Percentiles rank a stretch among this genome's conserved stretches.
These are phyloP conservation scores for Pseudochromis fuscus DNA, from an alignment of 2,797 vertebrate genomes.

Conservation along the genomic window DNA sequence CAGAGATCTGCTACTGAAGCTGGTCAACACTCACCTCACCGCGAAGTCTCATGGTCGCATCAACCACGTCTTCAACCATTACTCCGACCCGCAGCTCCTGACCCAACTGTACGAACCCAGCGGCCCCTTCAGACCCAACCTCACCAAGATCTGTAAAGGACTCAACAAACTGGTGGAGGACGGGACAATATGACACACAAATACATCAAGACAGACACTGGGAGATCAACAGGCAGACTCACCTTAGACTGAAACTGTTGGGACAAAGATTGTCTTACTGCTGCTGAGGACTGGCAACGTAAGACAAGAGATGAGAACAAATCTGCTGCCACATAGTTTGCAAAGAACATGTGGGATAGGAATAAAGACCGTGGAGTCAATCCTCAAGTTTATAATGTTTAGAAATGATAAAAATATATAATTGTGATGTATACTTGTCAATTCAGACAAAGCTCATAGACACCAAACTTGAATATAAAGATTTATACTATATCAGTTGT, in stretches of 20 bases:
- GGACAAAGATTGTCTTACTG: slow-evolving; percentile 38
- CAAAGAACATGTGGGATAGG: slow-evolving; percentile 44
- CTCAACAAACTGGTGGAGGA: slow-evolving; percentile 91
- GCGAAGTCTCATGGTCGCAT: slow-evolving; percentile 92
- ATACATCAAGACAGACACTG: slow-evolving; percentile 55
- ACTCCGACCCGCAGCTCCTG: slow-evolving; percentile 87
- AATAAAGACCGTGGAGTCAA: slow-evolving; percentile 30
- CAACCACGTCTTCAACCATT: slow-evolving; percentile 93
- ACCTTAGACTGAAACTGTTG: slow-evolving; percentile 44
- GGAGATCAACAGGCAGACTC: slow-evolving; percentile 56
- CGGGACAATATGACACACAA: slow-evolving; percentile 81
- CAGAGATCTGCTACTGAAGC: slow-evolving; percentile 88
- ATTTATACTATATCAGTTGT: slow-evolving; percentile 32
- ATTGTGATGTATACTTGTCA: slow-evolving; percentile 25
- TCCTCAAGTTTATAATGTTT: slow-evolving; percentile 35
- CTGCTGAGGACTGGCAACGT: slow-evolving; percentile 35
- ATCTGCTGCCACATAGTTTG: slow-evolving; percentile 28
- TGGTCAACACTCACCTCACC: slow-evolving; percentile 90
- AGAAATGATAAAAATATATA: slow-evolving; percentile 26
- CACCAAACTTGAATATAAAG: slow-evolving; percentile 59
- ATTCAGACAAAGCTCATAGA: slow-evolving; percentile 24
- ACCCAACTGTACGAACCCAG: slow-evolving; percentile 87
- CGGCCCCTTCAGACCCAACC: slow-evolving; percentile 81
- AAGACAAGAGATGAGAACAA: slow-evolving; percentile 36
- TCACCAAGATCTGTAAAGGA: slow-evolving; percentile 89